Evolutionary conservation across 2,888 invertebrate species (phyloP).

Genomic region (Agriopis marginaria): DNA sequence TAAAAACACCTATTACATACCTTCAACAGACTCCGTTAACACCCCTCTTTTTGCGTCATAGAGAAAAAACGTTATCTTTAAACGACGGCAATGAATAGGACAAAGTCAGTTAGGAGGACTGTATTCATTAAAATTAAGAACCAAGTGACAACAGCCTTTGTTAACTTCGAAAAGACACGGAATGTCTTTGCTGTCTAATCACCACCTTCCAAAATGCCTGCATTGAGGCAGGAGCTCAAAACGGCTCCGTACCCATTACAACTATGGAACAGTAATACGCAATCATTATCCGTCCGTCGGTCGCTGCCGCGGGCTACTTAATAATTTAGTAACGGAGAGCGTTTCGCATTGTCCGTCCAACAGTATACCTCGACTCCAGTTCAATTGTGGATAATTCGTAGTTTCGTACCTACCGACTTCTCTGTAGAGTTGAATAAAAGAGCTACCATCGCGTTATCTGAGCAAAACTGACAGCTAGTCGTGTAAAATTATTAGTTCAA

Average conservation of each 20-base stretch:
- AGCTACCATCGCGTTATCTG: not conserved
- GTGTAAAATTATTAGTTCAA: not conserved
- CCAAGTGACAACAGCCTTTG: not conserved
- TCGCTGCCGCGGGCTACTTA: constrained; percentile 57
- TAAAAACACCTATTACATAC: too few species aligned
- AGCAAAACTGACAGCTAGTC: not conserved
- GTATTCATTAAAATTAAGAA: too few species aligned
- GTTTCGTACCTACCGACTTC: constrained; percentile 44
- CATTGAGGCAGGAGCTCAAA: not conserved
- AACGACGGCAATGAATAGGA: too few species aligned
- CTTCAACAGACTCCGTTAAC: too few species aligned
- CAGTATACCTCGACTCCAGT: constrained; percentile 43
- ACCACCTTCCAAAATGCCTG: not conserved
- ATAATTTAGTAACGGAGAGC: constrained; percentile 74
- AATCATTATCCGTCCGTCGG: constrained; percentile 7
- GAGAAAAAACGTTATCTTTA: too few species aligned
- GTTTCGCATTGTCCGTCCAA: constrained; percentile 59
- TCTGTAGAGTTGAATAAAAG: not conserved
- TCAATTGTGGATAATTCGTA: constrained; percentile 71
- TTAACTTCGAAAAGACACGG: not conserved
- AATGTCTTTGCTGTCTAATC: not conserved
- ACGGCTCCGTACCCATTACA: not conserved
- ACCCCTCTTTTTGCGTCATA: too few species aligned
- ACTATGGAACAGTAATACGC: not conserved
- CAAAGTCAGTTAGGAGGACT: too few species aligned